Evolutionary conservation across 2,797 vertebrate species (phyloP).

Genomic region (Schizothorax lantsangensis): DNA sequence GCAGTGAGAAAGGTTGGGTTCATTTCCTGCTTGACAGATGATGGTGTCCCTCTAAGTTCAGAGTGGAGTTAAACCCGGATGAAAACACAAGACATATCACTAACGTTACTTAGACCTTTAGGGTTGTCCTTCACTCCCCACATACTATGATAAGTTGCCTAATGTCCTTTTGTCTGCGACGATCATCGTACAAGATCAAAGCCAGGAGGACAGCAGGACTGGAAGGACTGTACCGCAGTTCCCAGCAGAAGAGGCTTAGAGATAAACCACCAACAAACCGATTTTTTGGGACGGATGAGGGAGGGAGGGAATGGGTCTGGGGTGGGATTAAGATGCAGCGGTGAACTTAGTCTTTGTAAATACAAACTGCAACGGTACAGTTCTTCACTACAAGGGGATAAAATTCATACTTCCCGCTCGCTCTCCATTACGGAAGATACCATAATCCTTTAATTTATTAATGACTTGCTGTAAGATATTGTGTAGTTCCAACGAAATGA

Average conservation of each 20-base stretch:
- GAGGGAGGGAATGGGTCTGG: not conserved
- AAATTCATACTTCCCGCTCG: constrained; percentile 29
- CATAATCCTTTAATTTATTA: constrained; percentile 83
- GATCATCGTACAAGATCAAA: constrained; percentile 32
- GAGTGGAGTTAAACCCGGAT: constrained; percentile 33
- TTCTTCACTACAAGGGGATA: constrained; percentile 63
- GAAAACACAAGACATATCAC: constrained; percentile 54
- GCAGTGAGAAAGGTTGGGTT: not conserved
- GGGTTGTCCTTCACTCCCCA: constrained; percentile 50
- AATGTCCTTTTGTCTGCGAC: constrained; percentile 50
- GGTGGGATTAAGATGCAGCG: not conserved
- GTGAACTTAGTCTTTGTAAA: constrained; percentile 50
- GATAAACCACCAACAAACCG: constrained; percentile 28
- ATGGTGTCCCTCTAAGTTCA: constrained; percentile 17
- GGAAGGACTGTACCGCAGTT: constrained; percentile 25
- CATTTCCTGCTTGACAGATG: constrained; percentile 22
- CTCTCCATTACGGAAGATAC: constrained; percentile 77
- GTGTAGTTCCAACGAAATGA: constrained; percentile 82
- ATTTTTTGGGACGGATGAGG: constrained; percentile 20
- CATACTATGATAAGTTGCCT: constrained; percentile 44
- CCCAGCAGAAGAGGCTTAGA: constrained; percentile 33
- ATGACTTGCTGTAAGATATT: constrained; percentile 86
- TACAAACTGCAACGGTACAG: constrained; percentile 55
- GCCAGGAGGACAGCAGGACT: constrained; percentile 23
- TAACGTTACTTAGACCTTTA: constrained; percentile 56